Base-by-base conservation (phyloP, 2,113 vertebrate species). In the Spea bombifrons region DNA sequence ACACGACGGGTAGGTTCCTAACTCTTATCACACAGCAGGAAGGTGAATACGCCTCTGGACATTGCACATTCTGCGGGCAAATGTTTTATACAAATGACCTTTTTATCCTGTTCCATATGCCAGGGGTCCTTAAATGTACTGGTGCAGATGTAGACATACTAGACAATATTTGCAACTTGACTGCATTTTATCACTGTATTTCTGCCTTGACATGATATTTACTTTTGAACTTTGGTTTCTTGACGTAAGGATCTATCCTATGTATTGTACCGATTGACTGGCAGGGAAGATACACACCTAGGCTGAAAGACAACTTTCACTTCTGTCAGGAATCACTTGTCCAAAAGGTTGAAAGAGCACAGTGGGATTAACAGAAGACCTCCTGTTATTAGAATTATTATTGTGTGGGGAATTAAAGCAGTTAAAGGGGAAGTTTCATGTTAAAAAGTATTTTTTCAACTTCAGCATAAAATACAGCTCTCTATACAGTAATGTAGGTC, bases 81-180 rank as follows among this genome's bases (percentile, higher is more conserved):
- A 70, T 48, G 55, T 66, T 73, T 73, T 67, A 73, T 73, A 43
- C 50, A 66, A 72, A 79, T 73, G 59, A 55, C 50, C 61, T 72
- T 71, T 53, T 4, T 17, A 44, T 79, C 66, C 16, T 66, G 15
- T 57, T 66, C 43, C 16, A 53, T 52, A 55, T 66, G 55, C 70
- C 10, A 5, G 8, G 63, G 49, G 15, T 57, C 47, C 5, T 15
- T 8, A 16, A 30, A 45, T 66, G 47, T 46, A 69, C 44, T 46
- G 53, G 77, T 16, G 77, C 70, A 67, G 13, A 73, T 55, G 9
- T 17, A 12, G 66, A 53, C 69, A 73, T 66, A 52, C n/a, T 17
- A 12, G 66, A 53, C 69, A 73, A 73, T 64, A 72, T 57, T 72
- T 72, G 65, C 50, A 79, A 59, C 61, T 46, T 8, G 43, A 45